phyloP scores from a whole-genome alignment of 2,113 vertebrate species.

The Sceloporus tristichus region DNA sequence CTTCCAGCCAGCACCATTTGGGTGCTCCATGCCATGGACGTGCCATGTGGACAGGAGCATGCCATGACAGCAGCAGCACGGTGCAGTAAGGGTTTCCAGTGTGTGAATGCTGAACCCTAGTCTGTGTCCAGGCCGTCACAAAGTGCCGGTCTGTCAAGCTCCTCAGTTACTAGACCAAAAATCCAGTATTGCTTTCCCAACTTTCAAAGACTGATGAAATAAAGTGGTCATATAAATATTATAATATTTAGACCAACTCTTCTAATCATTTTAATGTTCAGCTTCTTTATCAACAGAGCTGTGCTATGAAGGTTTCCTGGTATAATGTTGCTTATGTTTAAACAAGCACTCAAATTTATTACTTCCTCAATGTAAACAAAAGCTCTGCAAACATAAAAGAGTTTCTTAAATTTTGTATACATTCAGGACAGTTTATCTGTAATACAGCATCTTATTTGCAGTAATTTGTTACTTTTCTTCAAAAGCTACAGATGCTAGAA shows the following conservation, averaged over 20 bases:
- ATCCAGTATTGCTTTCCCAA: not conserved
- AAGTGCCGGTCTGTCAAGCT: not conserved
- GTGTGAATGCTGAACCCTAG: no score
- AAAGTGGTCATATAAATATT: not conserved
- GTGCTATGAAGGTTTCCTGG: not conserved
- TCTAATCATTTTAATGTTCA: not conserved
- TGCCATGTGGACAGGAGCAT: no score
- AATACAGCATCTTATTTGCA: not conserved
- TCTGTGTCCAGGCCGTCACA: no score
- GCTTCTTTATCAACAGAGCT: not conserved
- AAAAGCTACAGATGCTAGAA: not conserved
- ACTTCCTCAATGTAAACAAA: not conserved
- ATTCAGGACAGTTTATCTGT: not conserved
- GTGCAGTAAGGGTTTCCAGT: no score
- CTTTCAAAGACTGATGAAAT: not conserved
- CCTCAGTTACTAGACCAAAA: not conserved
- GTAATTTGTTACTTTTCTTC: constrained; percentile 14
- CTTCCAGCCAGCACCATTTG: no score
- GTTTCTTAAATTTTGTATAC: not conserved
- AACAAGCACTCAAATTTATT: not conserved
- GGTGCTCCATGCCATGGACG: no score
- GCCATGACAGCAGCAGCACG: no score
- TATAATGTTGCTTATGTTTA: not conserved
- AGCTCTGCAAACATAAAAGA: not conserved
- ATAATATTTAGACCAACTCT: not conserved